These are phyloP conservation scores for Lasioglossum lativentre DNA, from an alignment of 2,888 invertebrate genomes.

Conservation along the genomic window DNA sequence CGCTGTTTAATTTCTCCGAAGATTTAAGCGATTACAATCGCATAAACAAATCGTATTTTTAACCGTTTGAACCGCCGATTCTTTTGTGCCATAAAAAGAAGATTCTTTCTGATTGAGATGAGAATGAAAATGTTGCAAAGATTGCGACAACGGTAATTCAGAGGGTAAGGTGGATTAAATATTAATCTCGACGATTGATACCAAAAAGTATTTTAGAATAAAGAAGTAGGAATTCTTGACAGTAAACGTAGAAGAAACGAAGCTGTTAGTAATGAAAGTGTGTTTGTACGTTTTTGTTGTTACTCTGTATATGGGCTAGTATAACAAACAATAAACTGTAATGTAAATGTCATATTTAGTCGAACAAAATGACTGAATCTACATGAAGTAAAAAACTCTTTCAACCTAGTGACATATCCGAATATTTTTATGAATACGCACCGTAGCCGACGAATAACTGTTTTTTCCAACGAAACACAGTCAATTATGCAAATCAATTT, in stretches of 20 bases:
- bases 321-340: not conserved
- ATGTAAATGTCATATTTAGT: not conserved
- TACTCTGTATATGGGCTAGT: not conserved
- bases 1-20: not conserved
- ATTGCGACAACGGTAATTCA: not conserved
- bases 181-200: conserved; percentile 11
- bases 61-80: conserved; percentile 26
- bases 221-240: not conserved
- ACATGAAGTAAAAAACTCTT: not conserved
- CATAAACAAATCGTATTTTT: not conserved
- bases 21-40: not conserved
- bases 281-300: not conserved
- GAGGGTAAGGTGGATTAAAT: not conserved
- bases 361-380: not conserved
- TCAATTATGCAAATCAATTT: not conserved
- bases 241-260: not conserved
- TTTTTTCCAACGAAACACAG: not conserved
- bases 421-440: not conserved
- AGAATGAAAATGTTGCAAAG: not conserved
- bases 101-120: not conserved
- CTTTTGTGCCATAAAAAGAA: conserved; percentile 46
- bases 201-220: conserved; percentile 30
- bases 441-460: not conserved
- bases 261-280: not conserved
- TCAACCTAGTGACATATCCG: not conserved